phyloP scores from a whole-genome alignment of 2,113 vertebrate genomes.

The Triplophysa dalaica region DNA sequence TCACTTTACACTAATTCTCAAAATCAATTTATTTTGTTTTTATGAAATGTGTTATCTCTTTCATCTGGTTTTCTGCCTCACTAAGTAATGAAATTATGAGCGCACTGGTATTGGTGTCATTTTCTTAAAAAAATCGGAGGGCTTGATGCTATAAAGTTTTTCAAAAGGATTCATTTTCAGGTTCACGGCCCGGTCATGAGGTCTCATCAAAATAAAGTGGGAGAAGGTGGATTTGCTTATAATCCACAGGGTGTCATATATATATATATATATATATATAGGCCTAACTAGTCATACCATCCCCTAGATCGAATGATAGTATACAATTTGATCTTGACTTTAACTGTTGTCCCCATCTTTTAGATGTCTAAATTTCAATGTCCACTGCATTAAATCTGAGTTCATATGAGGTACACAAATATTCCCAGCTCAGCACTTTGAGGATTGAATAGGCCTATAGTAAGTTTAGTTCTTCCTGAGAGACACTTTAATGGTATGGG shows the following conservation, averaged over 20 bases:
- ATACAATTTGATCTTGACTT: not conserved
- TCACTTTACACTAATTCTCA: not conserved
- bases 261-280: not conserved
- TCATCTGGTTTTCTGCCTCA: constrained; percentile 14
- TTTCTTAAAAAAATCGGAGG: constrained; percentile 29
- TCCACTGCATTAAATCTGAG: constrained; percentile 16
- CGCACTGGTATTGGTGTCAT: not conserved
- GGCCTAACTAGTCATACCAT: not conserved
- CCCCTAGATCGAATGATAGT: constrained; percentile 11
- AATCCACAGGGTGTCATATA: not conserved
- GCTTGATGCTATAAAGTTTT: constrained; percentile 22
- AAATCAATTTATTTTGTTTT: not conserved
- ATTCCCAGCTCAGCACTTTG: constrained; percentile 32
- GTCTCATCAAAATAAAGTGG: constrained; percentile 14
- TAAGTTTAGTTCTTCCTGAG: constrained; percentile 27
- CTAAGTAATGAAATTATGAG: not conserved
- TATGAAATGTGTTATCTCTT: not conserved
- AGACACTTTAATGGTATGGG: constrained; percentile 26
- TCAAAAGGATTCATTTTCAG: constrained; percentile 37
- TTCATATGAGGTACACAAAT: constrained; percentile 31
- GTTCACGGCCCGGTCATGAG: constrained; percentile 11
- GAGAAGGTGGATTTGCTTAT: constrained; percentile 3
- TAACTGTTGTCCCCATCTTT: not conserved
- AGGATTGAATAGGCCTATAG: constrained; percentile 24
- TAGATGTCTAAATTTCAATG: not conserved